Base-by-base conservation (phyloP, 2,888 invertebrate species). In the Amiota mariae region DNA sequence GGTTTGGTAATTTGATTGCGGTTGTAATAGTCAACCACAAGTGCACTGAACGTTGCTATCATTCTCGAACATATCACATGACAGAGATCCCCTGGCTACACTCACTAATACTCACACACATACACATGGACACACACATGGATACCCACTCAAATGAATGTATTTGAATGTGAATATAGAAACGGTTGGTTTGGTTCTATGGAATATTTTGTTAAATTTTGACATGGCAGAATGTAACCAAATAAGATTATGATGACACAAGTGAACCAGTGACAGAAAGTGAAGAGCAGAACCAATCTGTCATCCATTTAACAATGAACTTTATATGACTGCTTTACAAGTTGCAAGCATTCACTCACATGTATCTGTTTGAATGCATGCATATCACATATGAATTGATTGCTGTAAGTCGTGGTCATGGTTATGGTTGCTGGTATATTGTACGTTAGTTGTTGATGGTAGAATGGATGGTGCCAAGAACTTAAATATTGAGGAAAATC, bases 1-100 rank as follows among this genome's bases (percentile, higher is more conserved):
- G 71, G 79, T 78, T 78, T 78, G 78, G 77, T 78, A 80, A 85
- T 81, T 85, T 75, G 81, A 81, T 84, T 85, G 78, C 75, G 85
- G 83, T 79, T 76, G 73, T 80, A 84, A 84, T 79, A 77, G 79
- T 77, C 77, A 74, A 72, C 77, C 82, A 66, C 82, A 80, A 78
- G 74, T 59, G 67, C 67, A 67, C 67, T 59, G 68, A 46, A 54
- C 48, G 48, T 56, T 75, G 67, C 76, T 80, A 76, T 81, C 80
- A 76, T 67, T 3, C 47, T 15, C 49, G 20, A 20, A 15, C 66
- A 49, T 48, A 46, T 63, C 63, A 36, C 63, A 63, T 63, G 63
- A 36, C 63, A 63, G 36, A 13, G 18, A 36, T 18, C 36, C 36
- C 36, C 36, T 36, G 36, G 8, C 36, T 36, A 36, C 3, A 36